A percentile compares a stretch with the other conserved stretches of the same genome.
phyloP scores from a whole-genome alignment of 1,140 invertebrate species.

The Monochamus saltuarius region DNA sequence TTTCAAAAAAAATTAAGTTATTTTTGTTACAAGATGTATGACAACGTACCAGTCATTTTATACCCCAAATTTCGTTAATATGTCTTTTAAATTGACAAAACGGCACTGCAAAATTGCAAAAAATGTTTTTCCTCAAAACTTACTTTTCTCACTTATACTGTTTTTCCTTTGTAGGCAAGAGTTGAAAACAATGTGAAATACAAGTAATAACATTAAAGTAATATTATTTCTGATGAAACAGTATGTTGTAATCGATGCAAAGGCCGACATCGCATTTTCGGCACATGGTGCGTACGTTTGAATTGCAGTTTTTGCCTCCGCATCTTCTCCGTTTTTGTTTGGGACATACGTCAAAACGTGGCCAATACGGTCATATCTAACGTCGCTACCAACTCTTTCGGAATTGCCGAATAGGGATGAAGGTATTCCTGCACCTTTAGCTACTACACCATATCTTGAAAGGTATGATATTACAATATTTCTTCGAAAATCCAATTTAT shows the following conservation, averaged over 20 bases:
- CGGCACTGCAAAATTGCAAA: too few species aligned
- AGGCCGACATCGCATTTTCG: conserved; percentile 28
- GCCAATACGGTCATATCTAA: conserved; percentile 25
- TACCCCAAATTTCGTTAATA: too few species aligned
- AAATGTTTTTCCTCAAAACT: too few species aligned
- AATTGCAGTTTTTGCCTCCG: conserved; percentile 19
- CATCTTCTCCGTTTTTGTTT: conserved; percentile 30
- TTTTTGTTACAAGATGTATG: too few species aligned
- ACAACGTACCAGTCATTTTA: too few species aligned
- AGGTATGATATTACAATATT: conserved; percentile 33
- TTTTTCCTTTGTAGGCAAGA: too few species aligned
- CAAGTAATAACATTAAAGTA: not conserved
- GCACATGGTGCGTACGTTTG: conserved; percentile 20
- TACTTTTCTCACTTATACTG: too few species aligned
- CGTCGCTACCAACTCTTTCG: conserved; percentile 21
- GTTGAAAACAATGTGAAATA: not conserved
- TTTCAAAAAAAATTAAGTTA: too few species aligned
- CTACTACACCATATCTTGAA: conserved; percentile 24
- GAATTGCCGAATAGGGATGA: conserved; percentile 3
- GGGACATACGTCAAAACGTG: conserved; percentile 22
- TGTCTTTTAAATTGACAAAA: too few species aligned
- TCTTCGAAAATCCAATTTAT: conserved; percentile 34
- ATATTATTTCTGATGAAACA: conserved; percentile 16
- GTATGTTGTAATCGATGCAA: conserved; percentile 26
- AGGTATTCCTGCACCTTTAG: conserved; percentile 22